Conservation (phyloP, 2,113 vertebrate genomes). For the Neolamprologus caudopunctatus region DNA sequence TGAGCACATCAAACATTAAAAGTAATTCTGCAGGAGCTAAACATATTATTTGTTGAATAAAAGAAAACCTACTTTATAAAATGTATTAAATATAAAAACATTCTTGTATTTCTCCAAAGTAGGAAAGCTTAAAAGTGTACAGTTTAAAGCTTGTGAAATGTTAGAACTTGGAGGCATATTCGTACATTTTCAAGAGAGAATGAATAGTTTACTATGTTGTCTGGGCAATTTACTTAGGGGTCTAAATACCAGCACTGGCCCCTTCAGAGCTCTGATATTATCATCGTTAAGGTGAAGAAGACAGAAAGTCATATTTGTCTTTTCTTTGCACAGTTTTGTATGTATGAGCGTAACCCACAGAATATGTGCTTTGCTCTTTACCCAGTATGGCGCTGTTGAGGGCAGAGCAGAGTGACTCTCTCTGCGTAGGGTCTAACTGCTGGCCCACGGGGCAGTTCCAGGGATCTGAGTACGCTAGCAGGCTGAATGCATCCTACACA, state of each 20-base stretch:
- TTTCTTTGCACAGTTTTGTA: not conserved
- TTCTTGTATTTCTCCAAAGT: not conserved
- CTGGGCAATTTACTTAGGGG: not conserved
- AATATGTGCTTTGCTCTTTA: constrained; percentile 57
- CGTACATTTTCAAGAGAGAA: not conserved
- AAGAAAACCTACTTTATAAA: not conserved
- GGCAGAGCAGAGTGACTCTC: constrained; percentile 92
- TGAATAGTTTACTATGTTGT: not conserved
- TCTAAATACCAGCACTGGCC: not conserved
- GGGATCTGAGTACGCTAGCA: constrained; percentile 94
- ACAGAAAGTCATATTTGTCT: not conserved
- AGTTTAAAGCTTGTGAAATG: not conserved
- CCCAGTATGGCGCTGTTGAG: constrained; percentile 99
- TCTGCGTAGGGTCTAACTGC: constrained; percentile 93
- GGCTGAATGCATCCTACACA: constrained; percentile 91
- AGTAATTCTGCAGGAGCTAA: not conserved
- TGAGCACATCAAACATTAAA: not conserved
- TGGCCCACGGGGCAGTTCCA: constrained; percentile 97
- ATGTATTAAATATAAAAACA: not conserved
- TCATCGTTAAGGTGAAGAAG: not conserved
- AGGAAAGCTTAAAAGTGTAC: not conserved
- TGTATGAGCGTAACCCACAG: not conserved
- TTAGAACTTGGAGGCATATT: not conserved
- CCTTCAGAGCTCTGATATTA: not conserved
- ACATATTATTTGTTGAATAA: not conserved